Evolutionary conservation across 2,113 vertebrate species (phyloP).

Genomic region (Lamprotornis superbus): DNA sequence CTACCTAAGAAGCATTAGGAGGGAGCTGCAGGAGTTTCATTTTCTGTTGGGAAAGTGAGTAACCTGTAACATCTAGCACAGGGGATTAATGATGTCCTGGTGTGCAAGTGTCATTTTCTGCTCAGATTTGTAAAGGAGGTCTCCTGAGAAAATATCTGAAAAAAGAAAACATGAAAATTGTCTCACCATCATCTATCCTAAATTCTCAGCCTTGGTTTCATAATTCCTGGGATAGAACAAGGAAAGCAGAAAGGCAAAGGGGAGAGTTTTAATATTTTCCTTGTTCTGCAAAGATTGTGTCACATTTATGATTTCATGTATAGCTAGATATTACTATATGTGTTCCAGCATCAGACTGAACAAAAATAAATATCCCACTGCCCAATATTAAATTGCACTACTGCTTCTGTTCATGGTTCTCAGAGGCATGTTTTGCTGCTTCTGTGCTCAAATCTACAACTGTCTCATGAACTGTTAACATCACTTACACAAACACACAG

Average conservation of each 20-base stretch:
- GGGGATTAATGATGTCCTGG: neutral
- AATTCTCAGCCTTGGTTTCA: neutral
- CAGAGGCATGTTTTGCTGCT: neutral
- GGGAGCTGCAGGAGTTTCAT: neutral
- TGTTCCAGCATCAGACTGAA: neutral
- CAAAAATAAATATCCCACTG: neutral
- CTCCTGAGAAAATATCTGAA: neutral
- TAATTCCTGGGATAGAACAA: neutral
- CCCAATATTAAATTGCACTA: neutral
- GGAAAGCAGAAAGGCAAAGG: neutral
- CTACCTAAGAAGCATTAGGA: neutral
- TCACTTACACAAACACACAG: neutral
- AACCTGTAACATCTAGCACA: neutral
- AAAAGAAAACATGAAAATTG: neutral
- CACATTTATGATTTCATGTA: neutral
- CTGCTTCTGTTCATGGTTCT: neutral
- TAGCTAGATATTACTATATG: neutral
- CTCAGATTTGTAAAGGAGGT: neutral
- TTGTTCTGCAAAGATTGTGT: neutral
- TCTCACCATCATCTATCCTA: neutral
- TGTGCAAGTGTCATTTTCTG: neutral
- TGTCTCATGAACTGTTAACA: neutral
- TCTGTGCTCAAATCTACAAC: neutral
- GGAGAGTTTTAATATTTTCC: neutral
- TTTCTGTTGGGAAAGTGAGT: neutral